Evolutionary conservation across 2,888 invertebrate species (phyloP).

Genomic region (Ectemnius cavifrons): DNA sequence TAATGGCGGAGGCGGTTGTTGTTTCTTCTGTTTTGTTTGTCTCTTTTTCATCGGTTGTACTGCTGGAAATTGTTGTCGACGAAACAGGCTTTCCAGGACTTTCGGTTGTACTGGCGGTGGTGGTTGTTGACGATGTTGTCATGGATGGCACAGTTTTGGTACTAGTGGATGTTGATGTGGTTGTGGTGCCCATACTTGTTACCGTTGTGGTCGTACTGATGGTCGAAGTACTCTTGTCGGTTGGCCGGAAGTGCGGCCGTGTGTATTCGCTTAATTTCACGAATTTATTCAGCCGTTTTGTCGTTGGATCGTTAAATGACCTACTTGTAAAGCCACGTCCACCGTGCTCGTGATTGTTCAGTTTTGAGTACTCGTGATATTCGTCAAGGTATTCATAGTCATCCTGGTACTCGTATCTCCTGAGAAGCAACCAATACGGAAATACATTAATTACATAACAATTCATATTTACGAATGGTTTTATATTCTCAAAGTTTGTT

Average conservation of each 20-base stretch:
- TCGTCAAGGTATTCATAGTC: constrained; percentile 61
- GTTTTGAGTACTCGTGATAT: constrained; percentile 22
- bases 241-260: constrained; percentile 54
- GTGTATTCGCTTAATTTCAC: constrained; percentile 57
- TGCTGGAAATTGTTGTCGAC: constrained; percentile 11
- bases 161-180: constrained; percentile 44
- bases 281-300: constrained; percentile 55
- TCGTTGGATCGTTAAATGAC: constrained; percentile 54
- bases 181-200: constrained; percentile 59
- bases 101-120: constrained; percentile 8
- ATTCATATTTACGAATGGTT: too few species aligned
- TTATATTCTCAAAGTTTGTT: too few species aligned
- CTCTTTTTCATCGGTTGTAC: not conserved
- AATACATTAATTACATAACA: too few species aligned
- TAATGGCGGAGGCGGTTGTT: not conserved
- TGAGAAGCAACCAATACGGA: constrained; percentile 21
- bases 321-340: constrained; percentile 60
- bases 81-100: not conserved
- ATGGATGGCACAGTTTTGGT: constrained; percentile 43
- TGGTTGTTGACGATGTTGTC: not conserved
- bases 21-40: constrained; percentile 18
- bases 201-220: constrained; percentile 59
- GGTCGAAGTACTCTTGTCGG: constrained; percentile 34
- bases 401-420: constrained; percentile 61
- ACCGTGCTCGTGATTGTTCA: constrained; percentile 38